Evolutionary conservation across 2,797 vertebrate genomes (phyloP).

Genomic region (Labeo calbasu): DNA sequence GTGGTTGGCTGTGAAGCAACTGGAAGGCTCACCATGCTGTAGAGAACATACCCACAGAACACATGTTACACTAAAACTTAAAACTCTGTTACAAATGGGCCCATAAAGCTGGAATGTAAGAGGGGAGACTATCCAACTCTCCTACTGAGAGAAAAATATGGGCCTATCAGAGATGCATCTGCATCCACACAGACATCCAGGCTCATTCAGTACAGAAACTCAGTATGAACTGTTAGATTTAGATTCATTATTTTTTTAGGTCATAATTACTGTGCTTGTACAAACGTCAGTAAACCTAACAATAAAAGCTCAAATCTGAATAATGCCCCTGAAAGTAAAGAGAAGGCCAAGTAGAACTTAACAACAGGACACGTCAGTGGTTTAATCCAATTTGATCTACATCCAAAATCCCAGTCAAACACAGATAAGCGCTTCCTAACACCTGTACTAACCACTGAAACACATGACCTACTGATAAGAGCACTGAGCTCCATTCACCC

Average conservation of each 20-base stretch:
- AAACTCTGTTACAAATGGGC: constrained; percentile 52
- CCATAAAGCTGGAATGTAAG: constrained; percentile 48
- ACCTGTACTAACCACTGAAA: constrained; percentile 17
- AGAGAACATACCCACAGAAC: constrained; percentile 19
- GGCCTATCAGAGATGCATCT: constrained; percentile 22
- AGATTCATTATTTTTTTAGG: background rate
- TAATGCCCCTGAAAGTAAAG: constrained; percentile 9
- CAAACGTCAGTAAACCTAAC: constrained; percentile 1
- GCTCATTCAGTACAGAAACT: background rate
- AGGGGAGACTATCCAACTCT: constrained; percentile 33
- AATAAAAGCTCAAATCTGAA: background rate
- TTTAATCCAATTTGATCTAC: constrained; percentile 52
- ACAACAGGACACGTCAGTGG: background rate
- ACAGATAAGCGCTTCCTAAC: constrained; percentile 41
- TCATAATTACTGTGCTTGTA: background rate
- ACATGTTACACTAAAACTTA: constrained; percentile 28
- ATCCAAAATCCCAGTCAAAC: constrained; percentile 27
- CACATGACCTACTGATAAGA: background rate
- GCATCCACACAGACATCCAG: background rate
- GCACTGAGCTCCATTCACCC: constrained; percentile 67
- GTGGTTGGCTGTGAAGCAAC: constrained; percentile 28
- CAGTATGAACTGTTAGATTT: background rate
- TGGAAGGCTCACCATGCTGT: constrained; percentile 8
- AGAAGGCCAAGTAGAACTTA: background rate
- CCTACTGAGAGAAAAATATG: constrained; percentile 28